Base-by-base conservation (phyloP, 1,140 invertebrate species). In the Rhizoglyphus robini region DNA sequence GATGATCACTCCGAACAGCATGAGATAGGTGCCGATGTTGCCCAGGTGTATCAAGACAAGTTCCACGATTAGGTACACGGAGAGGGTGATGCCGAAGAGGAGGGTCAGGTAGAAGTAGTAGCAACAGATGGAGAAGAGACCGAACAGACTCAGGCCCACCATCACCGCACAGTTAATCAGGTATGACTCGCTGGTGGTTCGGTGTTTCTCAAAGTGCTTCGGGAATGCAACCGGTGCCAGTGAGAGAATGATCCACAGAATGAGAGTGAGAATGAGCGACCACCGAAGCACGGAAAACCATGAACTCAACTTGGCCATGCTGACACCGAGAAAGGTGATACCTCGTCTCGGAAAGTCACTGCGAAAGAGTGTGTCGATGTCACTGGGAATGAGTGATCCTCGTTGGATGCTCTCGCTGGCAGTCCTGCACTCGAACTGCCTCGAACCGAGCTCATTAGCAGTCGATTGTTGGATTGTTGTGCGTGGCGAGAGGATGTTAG, bases 281-380 rank as follows among this genome's bases (percentile, higher is more conserved):
- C 63, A 64, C 34, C 63, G 63, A 32, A 64, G 41, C 4, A 64
- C 38, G 46, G 41, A 1, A 64, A 64, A 64, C 63, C 47, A 57
- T 34, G 63, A 64, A n/a, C 47, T 48, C 27, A 64, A 49, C 18
- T 48, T 64, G 4, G 46, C 63, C 63, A 64, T 64, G 25, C 5
- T 30, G 5, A 8, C 38, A n/a, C 38, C n/a, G n/a, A n/a, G n/a
- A n/a, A n/a, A n/a, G n/a, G n/a, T n/a, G n/a, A n/a, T n/a, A n/a
- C n/a, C n/a, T n/a, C n/a, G n/a, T n/a, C n/a, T n/a, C n/a, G n/a
- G n/a, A n/a, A n/a, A n/a, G n/a, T n/a, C n/a, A n/a, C n/a, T n/a
- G n/a, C n/a, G n/a, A n/a, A n/a, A n/a, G n/a, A n/a, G n/a, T n/a
- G n/a, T n/a, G n/a, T n/a, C n/a, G n/a, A n/a, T n/a, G n/a, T n/a